Base-by-base conservation (phyloP, 1,140 invertebrate genomes). In the Caenorhabditis tropicalis region DNA sequence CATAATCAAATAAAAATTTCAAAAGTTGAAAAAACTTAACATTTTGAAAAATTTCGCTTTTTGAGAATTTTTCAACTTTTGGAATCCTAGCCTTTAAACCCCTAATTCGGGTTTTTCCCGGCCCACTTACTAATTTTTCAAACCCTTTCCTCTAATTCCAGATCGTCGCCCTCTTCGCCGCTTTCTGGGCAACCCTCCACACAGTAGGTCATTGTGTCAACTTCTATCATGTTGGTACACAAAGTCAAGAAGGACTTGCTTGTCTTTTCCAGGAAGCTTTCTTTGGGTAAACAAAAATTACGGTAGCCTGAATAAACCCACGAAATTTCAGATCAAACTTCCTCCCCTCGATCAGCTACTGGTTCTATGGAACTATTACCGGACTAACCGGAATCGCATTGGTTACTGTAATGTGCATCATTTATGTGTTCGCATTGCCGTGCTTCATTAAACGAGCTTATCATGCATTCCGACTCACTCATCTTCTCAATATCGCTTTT, bases 171-270 rank as follows among this genome's bases (percentile, higher is more conserved):
- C 96, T 96, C 89, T 98, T 97, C 0, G 97, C 96, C 0, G 93
- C 98, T 0, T 97, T 99, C 92, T 99, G 98, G 91, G 92, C 89
- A 6, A 92, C 92, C 24, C 84, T 93, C 58, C 93, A 99, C 89
- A 96, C 96, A 0, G 94, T 97, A 33, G 98, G 98, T 0, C 98
- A 99, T 91, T 95, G 98, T 88, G 95, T 99, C 29, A 99, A 99
- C 92, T 99, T 99, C 92, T 99, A 99, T 92, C 97, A 99, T 90
- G 95, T 99, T 0, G 96, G 96, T 1, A 99, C 96, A 0, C 98
- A 99, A 91, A 96, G 97, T 0, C 93, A 98, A 0, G 96, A 96
- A 89, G 95, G 98, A 92, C 93, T 99, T 12, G 94, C 95, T 29
- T 99, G 98, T 92, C 93, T 99, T 1, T 98, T 98, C 0, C 95